Evolutionary conservation across 2,113 vertebrate genomes (phyloP), one percentile per base, ranked within the genome.

Genomic region (Menidia beryllina): DNA sequence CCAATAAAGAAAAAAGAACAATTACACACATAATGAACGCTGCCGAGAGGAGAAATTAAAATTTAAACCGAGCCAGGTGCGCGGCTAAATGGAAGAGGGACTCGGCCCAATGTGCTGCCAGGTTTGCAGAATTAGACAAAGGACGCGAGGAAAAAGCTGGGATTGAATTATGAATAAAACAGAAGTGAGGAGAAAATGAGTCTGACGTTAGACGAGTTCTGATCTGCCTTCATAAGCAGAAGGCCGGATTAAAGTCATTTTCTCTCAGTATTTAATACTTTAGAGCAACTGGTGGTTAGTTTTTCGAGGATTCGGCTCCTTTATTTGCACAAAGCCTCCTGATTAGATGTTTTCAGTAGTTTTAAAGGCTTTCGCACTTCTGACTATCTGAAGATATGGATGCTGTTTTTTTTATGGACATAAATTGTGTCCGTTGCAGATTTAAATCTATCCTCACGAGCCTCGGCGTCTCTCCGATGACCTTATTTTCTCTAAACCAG

Each of bases 1-100:
- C 71, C 74, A 84, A 71, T 77, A 81, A 78, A 85, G 74, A 60
- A 75, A 74, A n/a, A 41, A 7, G 57, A 56, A 81, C 70, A 69
- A 81, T 81, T 78, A 75, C 62, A 53, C 75, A 60, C 78, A 84
- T 77, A 75, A 75, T 72, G 62, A 79, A 81, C 20, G 39, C 23
- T 34, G 70, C 62, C n/a, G 26, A 51, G 69, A 78, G 75, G 23
- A 68, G 74, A 52, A 75, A 75, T 85, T 69, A 72, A 71, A 82
- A 45, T 75, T 81, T 72, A 60, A 75, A 79, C 41, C 4, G 75
- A 75, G 71, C 10, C 78, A 78, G 82, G 70, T 85, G 77, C 38
- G 55, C 53, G 8, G 34, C 59, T 10, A 64, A 80, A 41, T 45
- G 52, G 11, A 23, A 21, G 38, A 69, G 24, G 61, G 63, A n/a